Percentiles rank a stretch among this genome's conserved stretches.
Evolutionary conservation across 2,113 vertebrate genomes (phyloP).

Genomic region (Chloroceryle aenea): DNA sequence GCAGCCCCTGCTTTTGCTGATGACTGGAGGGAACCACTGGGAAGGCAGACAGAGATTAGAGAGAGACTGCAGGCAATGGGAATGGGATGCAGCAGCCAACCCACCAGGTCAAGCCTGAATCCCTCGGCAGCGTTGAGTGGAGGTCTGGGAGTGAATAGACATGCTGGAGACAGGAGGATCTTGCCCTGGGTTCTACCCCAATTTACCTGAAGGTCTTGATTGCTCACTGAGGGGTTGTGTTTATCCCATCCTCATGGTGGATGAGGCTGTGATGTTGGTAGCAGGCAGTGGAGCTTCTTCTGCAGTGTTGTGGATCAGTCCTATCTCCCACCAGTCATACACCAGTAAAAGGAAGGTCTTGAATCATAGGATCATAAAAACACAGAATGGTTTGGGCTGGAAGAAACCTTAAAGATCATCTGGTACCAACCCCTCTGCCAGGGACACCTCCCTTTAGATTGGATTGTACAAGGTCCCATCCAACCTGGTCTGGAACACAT

Average conservation of each 20-base stretch:
- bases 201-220: neutral
- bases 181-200: neutral
- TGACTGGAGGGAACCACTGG: constrained; percentile 18
- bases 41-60: neutral
- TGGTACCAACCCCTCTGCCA: too few species aligned
- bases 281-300: neutral
- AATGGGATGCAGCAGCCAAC: neutral
- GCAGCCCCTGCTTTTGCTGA: constrained; percentile 25
- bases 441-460: too few species aligned
- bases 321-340: neutral
- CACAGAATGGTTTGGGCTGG: too few species aligned
- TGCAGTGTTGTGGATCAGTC: neutral
- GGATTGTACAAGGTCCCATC: too few species aligned
- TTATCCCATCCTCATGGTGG: fast-evolving
- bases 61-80: neutral
- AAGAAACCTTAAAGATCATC: too few species aligned
- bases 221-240: neutral
- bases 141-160: neutral
- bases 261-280: neutral
- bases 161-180: neutral
- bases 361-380: neutral
- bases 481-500: too few species aligned
- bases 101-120: neutral
- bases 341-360: neutral
- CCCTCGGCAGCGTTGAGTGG: neutral